Conservation (phyloP, 1,140 invertebrate genomes). For the Linepithema humile region DNA sequence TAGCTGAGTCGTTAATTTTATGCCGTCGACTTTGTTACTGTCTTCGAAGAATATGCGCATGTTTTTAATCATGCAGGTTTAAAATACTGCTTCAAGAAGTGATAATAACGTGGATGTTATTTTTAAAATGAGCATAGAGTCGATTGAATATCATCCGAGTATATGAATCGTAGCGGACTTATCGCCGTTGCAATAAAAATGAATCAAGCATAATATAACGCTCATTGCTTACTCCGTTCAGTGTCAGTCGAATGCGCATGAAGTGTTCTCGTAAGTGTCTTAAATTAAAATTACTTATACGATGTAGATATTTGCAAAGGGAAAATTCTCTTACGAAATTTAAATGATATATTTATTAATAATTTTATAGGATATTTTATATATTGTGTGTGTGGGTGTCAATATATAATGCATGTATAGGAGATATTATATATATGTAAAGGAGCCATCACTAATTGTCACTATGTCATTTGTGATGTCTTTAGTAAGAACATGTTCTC, state of each 20-base stretch:
- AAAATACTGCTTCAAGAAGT: conserved; percentile 10
- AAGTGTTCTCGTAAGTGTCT: neutral
- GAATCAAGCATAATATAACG: neutral
- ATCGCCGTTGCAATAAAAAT: conserved; percentile 35
- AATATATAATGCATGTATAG: neutral
- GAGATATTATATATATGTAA: neutral
- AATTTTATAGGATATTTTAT: neutral
- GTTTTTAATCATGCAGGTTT: conserved; percentile 4
- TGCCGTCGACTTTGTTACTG: neutral
- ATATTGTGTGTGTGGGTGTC: no score
- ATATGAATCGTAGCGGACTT: conserved; percentile 7
- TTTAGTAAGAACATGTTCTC: neutral
- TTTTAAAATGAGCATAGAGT: neutral
- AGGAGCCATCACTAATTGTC: neutral
- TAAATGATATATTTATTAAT: neutral
- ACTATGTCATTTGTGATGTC: conserved; percentile 33
- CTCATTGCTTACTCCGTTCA: conserved; percentile 40
- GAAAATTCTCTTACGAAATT: neutral
- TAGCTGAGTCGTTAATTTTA: neutral
- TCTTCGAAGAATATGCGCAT: neutral
- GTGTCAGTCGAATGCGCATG: neutral
- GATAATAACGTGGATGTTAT: conserved; percentile 6
- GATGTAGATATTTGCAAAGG: neutral
- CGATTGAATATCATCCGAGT: conserved; percentile 10
- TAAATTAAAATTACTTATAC: conserved; percentile 6